Base-by-base conservation (phyloP, 1,140 invertebrate species). In the Colletes gigas region DNA sequence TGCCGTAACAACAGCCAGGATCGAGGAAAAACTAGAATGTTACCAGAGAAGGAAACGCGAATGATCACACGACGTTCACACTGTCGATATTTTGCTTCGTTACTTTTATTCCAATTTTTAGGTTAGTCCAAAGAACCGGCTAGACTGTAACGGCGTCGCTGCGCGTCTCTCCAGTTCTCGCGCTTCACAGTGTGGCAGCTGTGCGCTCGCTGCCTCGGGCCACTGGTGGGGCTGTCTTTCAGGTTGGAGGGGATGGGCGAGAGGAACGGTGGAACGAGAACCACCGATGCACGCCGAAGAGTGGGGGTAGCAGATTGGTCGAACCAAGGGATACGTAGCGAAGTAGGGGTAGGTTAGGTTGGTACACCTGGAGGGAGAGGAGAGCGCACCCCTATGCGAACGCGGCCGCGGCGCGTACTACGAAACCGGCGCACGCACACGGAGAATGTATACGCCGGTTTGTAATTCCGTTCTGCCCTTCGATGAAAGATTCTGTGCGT, bases 321-420 rank as follows among this genome's bases (percentile, higher is more conserved):
- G 78, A 68, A 83, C 47, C 54, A 63, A 78, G 82, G 78, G 83
- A 72, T 62, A 60, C 55, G 57, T 47, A 4, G 60, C 73, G 62
- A 71, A 71, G 83, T 76, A 82, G 84, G 83, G 75, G 63, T 83
- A 76, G 80, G 85, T 85, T 85, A 83, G 84, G 84, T 78, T 86
- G 78, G 78, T 74, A 78, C 54, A 77, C 54, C 78, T 71, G 81
- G 19, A 55, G 60, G 84, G 81, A 74, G 67, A 75, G 50, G 65
- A 19, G 66, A 82, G 85, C 86, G 86, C 86, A 66, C 85, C 85
- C 85, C 69, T 87, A 68, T 63, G 73, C 77, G 76, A 80, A 17
- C 78, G 84, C 30, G 85, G 85, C 76, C 65, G 73, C 14, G 55
- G 41, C 41, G 69, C 69, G 85, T 83, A 87, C 85, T 87, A 87